phyloP scores from a whole-genome alignment of 2,888 invertebrate species.

The Nemapogon koenigi region DNA sequence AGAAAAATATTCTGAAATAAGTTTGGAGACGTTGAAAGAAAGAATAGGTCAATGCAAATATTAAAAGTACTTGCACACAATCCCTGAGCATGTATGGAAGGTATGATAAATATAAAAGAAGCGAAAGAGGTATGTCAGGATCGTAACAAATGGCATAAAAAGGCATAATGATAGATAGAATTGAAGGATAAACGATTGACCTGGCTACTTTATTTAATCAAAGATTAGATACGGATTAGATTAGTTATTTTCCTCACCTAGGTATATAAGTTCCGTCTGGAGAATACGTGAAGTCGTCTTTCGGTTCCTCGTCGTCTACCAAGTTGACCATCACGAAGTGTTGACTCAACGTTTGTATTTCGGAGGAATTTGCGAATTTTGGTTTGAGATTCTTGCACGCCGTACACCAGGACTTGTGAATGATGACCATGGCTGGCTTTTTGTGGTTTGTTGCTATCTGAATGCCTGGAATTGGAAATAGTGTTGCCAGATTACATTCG shows the following conservation, averaged over 20 bases:
- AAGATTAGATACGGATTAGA: neutral
- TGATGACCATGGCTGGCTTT: constrained; percentile 70
- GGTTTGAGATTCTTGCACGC: constrained; percentile 70
- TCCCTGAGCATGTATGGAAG: no score
- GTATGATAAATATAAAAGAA: no score
- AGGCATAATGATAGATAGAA: neutral
- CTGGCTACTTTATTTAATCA: neutral
- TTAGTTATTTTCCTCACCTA: constrained; percentile 33
- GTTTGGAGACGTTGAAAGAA: neutral
- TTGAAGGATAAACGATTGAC: neutral
- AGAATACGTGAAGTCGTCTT: constrained; percentile 46
- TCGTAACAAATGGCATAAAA: no score
- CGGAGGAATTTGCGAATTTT: constrained; percentile 62
- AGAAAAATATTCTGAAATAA: constrained; percentile 64
- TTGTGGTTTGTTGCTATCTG: constrained; percentile 41
- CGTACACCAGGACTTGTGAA: constrained; percentile 72
- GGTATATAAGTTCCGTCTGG: constrained; percentile 75
- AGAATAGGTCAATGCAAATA: no score
- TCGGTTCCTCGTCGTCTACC: constrained; percentile 65
- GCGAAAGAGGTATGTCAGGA: no score
- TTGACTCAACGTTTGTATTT: constrained; percentile 62
- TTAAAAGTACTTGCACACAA: no score
- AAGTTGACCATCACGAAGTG: constrained; percentile 73
- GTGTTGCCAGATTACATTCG: no score
- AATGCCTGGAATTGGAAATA: constrained; percentile 27